These are phyloP conservation scores for Trichomycterus rosablanca DNA, from an alignment of 2,113 vertebrate species.

Conservation along the genomic window DNA sequence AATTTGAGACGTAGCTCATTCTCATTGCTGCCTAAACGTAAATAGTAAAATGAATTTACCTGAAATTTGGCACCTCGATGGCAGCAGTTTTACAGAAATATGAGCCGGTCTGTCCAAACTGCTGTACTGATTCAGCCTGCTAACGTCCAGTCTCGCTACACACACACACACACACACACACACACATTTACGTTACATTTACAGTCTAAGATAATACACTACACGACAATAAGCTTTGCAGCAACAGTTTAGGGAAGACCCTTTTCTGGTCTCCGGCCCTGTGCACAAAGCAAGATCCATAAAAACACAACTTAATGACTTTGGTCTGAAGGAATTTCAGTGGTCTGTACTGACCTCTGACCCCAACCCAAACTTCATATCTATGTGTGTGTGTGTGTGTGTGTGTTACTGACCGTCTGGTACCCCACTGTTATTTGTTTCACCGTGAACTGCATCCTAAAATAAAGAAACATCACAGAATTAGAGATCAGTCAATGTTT, in stretches of 20 bases:
- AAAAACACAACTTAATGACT: no score
- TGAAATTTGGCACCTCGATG: slow-evolving; percentile 4
- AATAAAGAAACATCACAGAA: slow-evolving; percentile 1
- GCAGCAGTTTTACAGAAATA: not conserved
- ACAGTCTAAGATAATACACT: no score
- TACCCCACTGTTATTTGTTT: slow-evolving; percentile 10
- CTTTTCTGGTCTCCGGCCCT: no score
- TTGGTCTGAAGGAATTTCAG: no score
- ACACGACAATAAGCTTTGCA: no score
- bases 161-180: slow-evolving; percentile 27
- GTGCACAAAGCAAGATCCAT: no score
- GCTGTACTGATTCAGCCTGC: not conserved
- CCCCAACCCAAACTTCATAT: no score
- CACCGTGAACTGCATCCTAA: not conserved
- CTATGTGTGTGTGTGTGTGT: not conserved
- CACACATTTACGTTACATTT: no score
- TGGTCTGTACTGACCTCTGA: no score
- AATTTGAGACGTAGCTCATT: no score
- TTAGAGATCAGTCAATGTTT: not conserved
- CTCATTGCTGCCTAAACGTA: no score
- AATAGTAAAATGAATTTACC: slow-evolving; percentile 25
- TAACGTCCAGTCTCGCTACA: slow-evolving; percentile 5
- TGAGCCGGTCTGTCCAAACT: slow-evolving; percentile 6
- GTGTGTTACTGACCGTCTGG: slow-evolving; percentile 18
- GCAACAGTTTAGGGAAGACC: no score